Evolutionary conservation across 1,140 invertebrate genomes (phyloP).

Genomic region (Drosophila aff.): DNA sequence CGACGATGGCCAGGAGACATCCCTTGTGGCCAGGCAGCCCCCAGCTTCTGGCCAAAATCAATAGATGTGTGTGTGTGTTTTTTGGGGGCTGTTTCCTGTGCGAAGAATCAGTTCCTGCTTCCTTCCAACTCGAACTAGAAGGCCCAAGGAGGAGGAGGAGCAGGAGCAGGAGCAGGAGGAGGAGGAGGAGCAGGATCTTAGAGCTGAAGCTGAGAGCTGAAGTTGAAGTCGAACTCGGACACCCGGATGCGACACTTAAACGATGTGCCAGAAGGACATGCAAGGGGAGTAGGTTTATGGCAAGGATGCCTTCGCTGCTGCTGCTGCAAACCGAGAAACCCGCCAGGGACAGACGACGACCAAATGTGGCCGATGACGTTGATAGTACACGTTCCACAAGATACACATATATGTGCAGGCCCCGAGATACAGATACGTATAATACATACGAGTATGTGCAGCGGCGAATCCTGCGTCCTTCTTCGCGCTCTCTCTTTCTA

Average conservation of each 20-base stretch:
- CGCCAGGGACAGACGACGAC: slow-evolving; percentile 47
- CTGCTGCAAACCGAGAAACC: slow-evolving; percentile 22
- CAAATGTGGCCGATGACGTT: slow-evolving; percentile 76
- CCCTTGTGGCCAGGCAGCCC: slow-evolving; percentile 9
- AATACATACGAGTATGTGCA: slow-evolving; percentile 29
- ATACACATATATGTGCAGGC: slow-evolving; percentile 26
- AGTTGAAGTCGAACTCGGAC: slow-evolving; percentile 48
- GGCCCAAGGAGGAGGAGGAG: background rate
- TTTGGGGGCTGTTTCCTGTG: slow-evolving; percentile 10
- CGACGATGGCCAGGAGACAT: slow-evolving; percentile 3
- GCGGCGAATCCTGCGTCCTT: slow-evolving; percentile 15
- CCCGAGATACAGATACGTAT: slow-evolving; percentile 17
- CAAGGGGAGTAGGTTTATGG: background rate
- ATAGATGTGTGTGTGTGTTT: slow-evolving; percentile 20
- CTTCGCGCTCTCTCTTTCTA: background rate
- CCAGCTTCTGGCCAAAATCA: slow-evolving; percentile 59
- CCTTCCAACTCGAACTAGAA: slow-evolving; percentile 39
- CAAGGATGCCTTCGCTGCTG: slow-evolving; percentile 1
- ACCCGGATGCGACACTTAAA: slow-evolving; percentile 81
- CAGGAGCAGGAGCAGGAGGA: background rate
- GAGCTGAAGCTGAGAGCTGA: slow-evolving; percentile 9
- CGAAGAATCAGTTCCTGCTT: slow-evolving; percentile 38
- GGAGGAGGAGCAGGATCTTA: background rate
- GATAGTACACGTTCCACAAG: slow-evolving; percentile 71
- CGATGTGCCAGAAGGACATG: slow-evolving; percentile 46